Evolutionary conservation across 2,888 invertebrate species (phyloP), one percentile per base, ranked within the genome.

Genomic region (Trichopria drosophilae): DNA sequence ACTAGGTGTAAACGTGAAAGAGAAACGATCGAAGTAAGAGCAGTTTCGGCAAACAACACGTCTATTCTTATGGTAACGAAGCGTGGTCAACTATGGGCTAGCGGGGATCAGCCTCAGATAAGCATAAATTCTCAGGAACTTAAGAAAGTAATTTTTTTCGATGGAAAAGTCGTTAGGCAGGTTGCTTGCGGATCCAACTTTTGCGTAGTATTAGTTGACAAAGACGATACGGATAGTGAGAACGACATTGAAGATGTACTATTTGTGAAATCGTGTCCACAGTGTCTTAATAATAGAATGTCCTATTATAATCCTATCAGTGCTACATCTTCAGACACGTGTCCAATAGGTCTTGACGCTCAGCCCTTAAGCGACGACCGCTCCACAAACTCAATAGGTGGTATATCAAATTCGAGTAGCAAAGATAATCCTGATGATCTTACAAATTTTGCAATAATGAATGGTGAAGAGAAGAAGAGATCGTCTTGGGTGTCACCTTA

Each of bases 141-240:
- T 55, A 83, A 81, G 57, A 84, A 81, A 73, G 82, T 87, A 37
- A 79, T 78, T 55, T 86, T 86, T 75, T 86, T 88, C 63, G 83
- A 85, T 64, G 84, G 84, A 6, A 78, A 86, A 60, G 81, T 81
- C 53, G 82, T 90, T 16, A 80, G 85, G 40, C 83, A 84, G 68
- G 81, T 89, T 34, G 83, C 83, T 6, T 85, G 90, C 48, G 93
- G 93, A 5, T 80, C 81, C 51, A 84, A 88, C 67, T 92, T 86
- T 80, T 90, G 85, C 68, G 85, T 86, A 66, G 84, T 84, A 39
- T 81, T 88, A 63, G 82, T 83, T n/a, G 59, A 62, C 48, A 70
- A 71, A 50, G 80, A 79, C 67, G 73, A 78, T 44, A 69, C 71
- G 1, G 76, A 77, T 51, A 75, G 76, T 24, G 84, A 85, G 60